Evolutionary conservation across 2,113 vertebrate genomes (phyloP).

Genomic region (Oreotrochilus melanogaster): DNA sequence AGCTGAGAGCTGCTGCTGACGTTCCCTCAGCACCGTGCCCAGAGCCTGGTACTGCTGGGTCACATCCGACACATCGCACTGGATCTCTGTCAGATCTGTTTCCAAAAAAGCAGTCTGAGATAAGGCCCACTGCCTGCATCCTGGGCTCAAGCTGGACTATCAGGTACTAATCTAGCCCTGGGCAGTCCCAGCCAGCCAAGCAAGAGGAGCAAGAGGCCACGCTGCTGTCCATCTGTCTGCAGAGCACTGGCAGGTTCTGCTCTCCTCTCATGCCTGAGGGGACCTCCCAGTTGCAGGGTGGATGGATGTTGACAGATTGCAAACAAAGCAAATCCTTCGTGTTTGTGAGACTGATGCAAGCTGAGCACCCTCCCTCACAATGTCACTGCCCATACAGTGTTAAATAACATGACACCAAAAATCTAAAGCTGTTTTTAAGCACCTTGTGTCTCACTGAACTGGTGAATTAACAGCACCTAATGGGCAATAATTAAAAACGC

Average conservation of each 20-base stretch:
- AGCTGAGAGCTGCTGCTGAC: constrained; percentile 78
- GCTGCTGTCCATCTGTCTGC: not conserved
- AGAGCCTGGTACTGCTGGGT: constrained; percentile 84
- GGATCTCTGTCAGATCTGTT: constrained; percentile 94
- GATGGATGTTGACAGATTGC: not conserved
- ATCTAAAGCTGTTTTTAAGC: not conserved
- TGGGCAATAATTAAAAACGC: constrained; percentile 20
- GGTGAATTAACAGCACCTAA: not conserved
- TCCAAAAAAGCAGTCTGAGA: not conserved
- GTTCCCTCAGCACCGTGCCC: constrained; percentile 82
- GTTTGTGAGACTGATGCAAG: not conserved
- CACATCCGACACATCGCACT: constrained; percentile 90
- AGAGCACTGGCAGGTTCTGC: accelerated
- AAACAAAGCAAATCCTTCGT: not conserved
- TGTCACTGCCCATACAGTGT: not conserved
- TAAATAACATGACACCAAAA: not conserved
- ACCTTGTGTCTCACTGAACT: accelerated
- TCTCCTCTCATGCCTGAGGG: not conserved
- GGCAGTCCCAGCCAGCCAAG: not conserved
- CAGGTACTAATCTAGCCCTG: not conserved
- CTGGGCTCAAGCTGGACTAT: accelerated
- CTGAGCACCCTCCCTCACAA: not conserved
- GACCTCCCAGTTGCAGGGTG: accelerated
- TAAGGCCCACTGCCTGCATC: accelerated
- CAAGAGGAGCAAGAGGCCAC: not conserved